A percentile compares a stretch with the other conserved stretches of the same genome.
Evolutionary conservation across 2,113 vertebrate species (phyloP).

Genomic region (Orthonyx spaldingii): DNA sequence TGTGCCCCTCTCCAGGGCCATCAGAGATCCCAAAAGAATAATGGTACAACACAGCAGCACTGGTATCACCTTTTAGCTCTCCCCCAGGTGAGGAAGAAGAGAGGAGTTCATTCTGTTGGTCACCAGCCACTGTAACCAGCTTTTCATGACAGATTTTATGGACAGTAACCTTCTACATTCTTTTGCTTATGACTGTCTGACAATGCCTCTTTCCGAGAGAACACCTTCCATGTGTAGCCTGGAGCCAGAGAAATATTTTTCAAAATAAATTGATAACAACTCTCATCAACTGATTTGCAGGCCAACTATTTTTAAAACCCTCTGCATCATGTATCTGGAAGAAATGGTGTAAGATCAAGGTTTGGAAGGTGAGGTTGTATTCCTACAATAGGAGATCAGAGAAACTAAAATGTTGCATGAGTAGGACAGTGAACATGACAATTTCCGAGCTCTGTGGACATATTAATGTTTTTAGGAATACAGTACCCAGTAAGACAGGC

Average conservation of each 20-base stretch:
- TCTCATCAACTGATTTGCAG: background rate
- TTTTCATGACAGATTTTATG: conserved; percentile 2
- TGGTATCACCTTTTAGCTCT: background rate
- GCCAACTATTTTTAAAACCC: background rate
- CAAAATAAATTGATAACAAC: background rate
- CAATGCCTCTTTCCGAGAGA: background rate
- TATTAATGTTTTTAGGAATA: background rate
- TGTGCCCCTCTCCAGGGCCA: background rate
- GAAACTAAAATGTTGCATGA: background rate
- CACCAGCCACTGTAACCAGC: background rate
- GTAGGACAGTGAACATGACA: background rate
- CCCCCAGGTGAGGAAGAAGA: background rate
- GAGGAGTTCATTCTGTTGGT: background rate
- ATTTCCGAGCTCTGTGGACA: background rate
- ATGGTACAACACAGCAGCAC: background rate
- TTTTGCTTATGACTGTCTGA: background rate
- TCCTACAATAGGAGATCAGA: background rate
- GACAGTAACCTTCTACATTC: background rate
- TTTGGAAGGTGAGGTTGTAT: background rate
- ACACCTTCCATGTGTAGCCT: background rate
- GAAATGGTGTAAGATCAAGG: background rate
- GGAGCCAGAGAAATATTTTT: conserved; percentile 4
- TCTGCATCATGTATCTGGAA: background rate
- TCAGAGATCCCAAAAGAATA: background rate
- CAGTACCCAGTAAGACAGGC: background rate